A percentile compares a stretch with the other conserved stretches of the same genome.
Conservation (phyloP, 2,797 vertebrate species). For the Enteromius treurensis region DNA sequence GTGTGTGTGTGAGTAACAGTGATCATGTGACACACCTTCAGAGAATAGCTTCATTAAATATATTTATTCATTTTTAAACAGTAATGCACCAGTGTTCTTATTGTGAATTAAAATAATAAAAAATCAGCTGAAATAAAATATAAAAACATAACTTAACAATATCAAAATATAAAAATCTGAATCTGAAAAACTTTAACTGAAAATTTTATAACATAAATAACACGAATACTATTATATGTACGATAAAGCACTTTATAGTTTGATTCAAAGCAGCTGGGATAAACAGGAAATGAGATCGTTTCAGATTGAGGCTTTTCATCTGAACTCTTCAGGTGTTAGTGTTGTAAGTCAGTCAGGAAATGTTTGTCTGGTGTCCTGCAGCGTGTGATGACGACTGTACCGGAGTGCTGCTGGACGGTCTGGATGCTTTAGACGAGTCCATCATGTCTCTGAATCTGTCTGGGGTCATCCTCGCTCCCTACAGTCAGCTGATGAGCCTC, state of each 20-base stretch:
- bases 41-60: too few relatives aligned
- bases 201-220: too few relatives aligned
- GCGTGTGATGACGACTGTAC: slow-evolving; percentile 89
- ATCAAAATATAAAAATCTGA: too few relatives aligned
- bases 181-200: too few relatives aligned
- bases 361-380: slow-evolving; percentile 58
- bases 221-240: too few relatives aligned
- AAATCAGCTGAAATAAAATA: too few relatives aligned
- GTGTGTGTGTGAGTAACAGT: slow-evolving; percentile 86
- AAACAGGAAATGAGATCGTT: neutral
- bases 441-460: slow-evolving; percentile 81
- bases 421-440: slow-evolving; percentile 71
- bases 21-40: neutral
- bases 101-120: neutral
- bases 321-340: too few relatives aligned
- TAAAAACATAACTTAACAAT: too few relatives aligned
- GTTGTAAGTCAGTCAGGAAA: too few relatives aligned
- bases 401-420: slow-evolving; percentile 78
- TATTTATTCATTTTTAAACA: too few relatives aligned
- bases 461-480: slow-evolving; percentile 69
- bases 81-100: neutral
- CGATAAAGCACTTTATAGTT: too few relatives aligned
- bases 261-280: neutral
- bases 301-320: too few relatives aligned
- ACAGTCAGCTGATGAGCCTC: slow-evolving; percentile 76